Conservation (phyloP, 1,140 invertebrate species). For the Lycorma delicatula region DNA sequence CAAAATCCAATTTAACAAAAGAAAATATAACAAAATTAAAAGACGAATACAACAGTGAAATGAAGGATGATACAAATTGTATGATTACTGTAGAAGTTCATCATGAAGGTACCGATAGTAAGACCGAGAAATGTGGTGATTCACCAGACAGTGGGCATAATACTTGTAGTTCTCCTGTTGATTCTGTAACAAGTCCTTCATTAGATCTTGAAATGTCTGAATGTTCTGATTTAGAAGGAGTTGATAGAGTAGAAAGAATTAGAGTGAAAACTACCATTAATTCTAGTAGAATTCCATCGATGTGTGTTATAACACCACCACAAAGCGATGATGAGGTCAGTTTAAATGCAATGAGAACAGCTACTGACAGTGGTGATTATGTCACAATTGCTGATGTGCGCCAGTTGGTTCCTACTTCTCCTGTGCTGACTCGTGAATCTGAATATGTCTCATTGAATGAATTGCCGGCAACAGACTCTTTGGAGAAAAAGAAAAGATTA, state of each 20-base stretch:
- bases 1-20: conserved; percentile 23
- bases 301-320: conserved; percentile 84
- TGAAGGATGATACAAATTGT: conserved; percentile 17
- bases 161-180: conserved; percentile 69
- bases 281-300: conserved; percentile 77
- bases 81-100: conserved; percentile 29
- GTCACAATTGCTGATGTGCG: conserved; percentile 74
- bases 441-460: conserved; percentile 76
- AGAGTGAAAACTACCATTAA: conserved; percentile 78
- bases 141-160: conserved; percentile 68
- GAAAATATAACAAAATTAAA: conserved; percentile 26
- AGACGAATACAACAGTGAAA: conserved; percentile 10
- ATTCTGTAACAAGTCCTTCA: conserved; percentile 58
- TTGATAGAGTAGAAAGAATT: conserved; percentile 74
- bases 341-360: conserved; percentile 20
- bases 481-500: conserved; percentile 39
- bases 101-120: conserved; percentile 17
- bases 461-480: conserved; percentile 38
- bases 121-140: conserved; percentile 28
- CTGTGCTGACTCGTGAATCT: conserved; percentile 42
- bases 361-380: conserved; percentile 61
- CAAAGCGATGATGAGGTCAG: conserved; percentile 72
- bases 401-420: conserved; percentile 34
- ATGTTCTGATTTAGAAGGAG: conserved; percentile 71
- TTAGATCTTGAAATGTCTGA: conserved; percentile 66